Evolutionary conservation across 1,140 invertebrate species (phyloP).

Genomic region (Aphaenogaster ashmeadi): DNA sequence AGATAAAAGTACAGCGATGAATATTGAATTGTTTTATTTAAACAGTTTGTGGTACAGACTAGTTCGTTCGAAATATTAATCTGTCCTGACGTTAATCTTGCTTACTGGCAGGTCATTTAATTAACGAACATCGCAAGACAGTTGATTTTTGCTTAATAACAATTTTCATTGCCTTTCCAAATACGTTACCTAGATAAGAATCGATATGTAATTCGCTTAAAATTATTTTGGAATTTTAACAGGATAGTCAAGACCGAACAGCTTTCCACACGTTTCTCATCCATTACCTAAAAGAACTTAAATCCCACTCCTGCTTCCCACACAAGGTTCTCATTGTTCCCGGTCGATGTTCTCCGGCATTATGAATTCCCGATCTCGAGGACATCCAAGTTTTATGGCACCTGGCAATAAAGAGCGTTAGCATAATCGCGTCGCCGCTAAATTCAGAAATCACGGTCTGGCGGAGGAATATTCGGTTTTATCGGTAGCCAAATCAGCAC

Average conservation of each 20-base stretch:
- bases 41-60: constrained; percentile 54
- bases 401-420: constrained; percentile 64
- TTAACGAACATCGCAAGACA: neutral
- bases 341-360: constrained; percentile 11
- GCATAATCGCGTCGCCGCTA: constrained; percentile 60
- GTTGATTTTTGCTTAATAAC: neutral
- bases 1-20: constrained; percentile 66
- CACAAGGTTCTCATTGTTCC: constrained; percentile 40
- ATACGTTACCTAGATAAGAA: neutral
- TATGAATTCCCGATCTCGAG: constrained; percentile 45
- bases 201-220: neutral
- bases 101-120: neutral
- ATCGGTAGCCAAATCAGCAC: constrained; percentile 68
- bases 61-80: neutral
- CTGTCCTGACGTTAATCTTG: neutral
- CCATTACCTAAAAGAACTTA: constrained; percentile 34
- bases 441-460: constrained; percentile 66
- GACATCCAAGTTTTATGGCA: constrained; percentile 55
- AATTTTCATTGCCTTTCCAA: neutral
- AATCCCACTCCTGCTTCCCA: constrained; percentile 33
- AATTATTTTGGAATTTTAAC: constrained; percentile 40
- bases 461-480: constrained; percentile 65
- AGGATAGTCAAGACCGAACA: constrained; percentile 15
- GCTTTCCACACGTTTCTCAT: constrained; percentile 8
- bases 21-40: constrained; percentile 60